Base-by-base conservation (phyloP, 2,113 vertebrate species). In the Bambusicola thoracicus region DNA sequence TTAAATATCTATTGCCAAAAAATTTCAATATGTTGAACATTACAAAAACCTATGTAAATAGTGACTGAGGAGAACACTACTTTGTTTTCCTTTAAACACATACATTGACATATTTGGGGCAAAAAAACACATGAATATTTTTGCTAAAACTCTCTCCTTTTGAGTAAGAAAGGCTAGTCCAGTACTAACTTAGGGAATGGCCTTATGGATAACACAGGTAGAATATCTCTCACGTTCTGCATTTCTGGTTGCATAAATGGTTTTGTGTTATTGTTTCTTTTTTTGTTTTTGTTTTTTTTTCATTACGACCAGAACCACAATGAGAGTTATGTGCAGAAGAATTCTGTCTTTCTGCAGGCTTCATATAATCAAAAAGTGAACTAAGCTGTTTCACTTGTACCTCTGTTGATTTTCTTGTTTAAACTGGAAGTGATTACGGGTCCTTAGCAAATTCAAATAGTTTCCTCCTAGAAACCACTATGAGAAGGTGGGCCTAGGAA, bases 211-310 rank as follows among this genome's bases (percentile, higher is more conserved):
- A 72, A 83, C 4, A 66, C 16, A 81, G 36, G 40, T 0, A 79
- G 11, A 74, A 40, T n/a, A 25, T 58, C 61, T 80, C 46, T 72
- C 7, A 55, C 10, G 4, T 43, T 69, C 40, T 59, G 74, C 30
- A 58, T 67, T 77, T 87, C 65, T 61, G 13, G 8, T 32, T 65
- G 43, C 4, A 3, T 38, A 41, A n/a, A 58, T 34, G 14, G 25
- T 32, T 59, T 40, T 34, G 25, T 29, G 49, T 29, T 29, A 27
- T 16, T 53, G 27, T 40, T 44, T 32, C 24, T 4, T 1, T 1
- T 12, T 34, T 34, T n/a, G n/a, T n/a, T n/a, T n/a, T n/a, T n/a
- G n/a, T n/a, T 32, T 27, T 4, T 1, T 1, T 12, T 34, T 34
- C 56, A n/a, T 74, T 44, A 77, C 29, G 38, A 58, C 4, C 3